phyloP scores from a whole-genome alignment of 2,888 invertebrate genomes.

The Strigamia crassipes region DNA sequence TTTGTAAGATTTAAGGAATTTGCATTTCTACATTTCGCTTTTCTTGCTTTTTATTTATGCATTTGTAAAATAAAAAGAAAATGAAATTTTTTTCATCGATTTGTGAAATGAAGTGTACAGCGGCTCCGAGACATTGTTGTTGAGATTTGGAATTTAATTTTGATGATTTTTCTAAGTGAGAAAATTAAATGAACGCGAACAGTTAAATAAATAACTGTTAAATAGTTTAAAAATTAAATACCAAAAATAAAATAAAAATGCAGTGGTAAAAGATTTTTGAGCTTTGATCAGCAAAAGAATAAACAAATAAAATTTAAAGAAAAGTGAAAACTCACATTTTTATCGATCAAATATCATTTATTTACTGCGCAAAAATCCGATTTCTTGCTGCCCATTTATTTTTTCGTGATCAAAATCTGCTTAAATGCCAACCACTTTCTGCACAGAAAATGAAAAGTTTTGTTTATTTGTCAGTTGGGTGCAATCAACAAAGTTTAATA shows the following conservation, averaged over 20 bases:
- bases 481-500: neutral
- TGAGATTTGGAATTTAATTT: neutral
- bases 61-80: neutral
- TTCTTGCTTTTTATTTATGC: neutral
- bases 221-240: no score
- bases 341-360: no score
- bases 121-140: neutral
- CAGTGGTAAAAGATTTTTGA: no score
- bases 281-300: no score
- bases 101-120: neutral
- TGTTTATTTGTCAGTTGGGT: slow-evolving; percentile 10
- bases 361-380: no score
- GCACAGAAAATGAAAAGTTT: slow-evolving; percentile 24
- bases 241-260: no score
- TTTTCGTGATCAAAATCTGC: neutral
- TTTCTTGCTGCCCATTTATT: neutral
- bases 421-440: no score
- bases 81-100: neutral
- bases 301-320: no score
- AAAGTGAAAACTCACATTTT: no score
- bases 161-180: neutral
- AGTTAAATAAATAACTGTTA: no score
- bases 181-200: no score
- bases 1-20: slow-evolving; percentile 13
- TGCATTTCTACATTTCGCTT: neutral